Base-by-base conservation (phyloP, 2,797 vertebrate species). In the Gadopsis bispinosus region DNA sequence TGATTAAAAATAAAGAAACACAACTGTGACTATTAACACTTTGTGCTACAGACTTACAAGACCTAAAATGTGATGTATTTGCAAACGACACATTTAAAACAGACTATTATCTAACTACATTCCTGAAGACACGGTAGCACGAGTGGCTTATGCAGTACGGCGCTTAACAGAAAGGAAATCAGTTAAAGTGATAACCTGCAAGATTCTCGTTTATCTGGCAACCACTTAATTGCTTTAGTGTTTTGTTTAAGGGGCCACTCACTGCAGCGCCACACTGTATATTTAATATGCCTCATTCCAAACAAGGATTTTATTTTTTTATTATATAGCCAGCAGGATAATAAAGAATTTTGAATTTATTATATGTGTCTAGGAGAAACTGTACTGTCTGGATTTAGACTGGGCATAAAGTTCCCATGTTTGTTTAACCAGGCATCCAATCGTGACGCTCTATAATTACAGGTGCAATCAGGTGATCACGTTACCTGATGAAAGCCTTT, bases 401-500 rank as follows among this genome's bases (percentile, higher is more conserved):
- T 0, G 2, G 3, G 20, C 12, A 48, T 54, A 17, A 47, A 70
- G 19, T 67, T 26, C 3, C 11, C 56, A 39, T 19, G 0, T 39
- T 39, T 80, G 35, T 45, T 69, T 59, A 35, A 80, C 35, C 11
- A 65, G 37, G 1, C 10, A 3, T 45, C 45, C 51, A 51, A 53
- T 35, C 26, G 48, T 62, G 66, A 65, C 35, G n/a, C 31, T 65
- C 31, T 74, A n/a, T 33, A 39, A 45, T 55, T 39, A 50, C 22
- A 75, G 37, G 62, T 68, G 50, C 55, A 22, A 60, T 58, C 59
- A 69, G 37, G 35, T 63, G 66, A 64, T 39, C 29, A 55, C 20
- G 47, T 41, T 4, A 48, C 55, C 19, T 54, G 22, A 48, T 22
- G 19, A 69, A 60, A 50, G 7, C 16, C 26, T 35, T 54, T 51